A percentile compares a stretch with the other conserved stretches of the same genome.
Conservation (phyloP, 2,888 invertebrate species). For the Tipula confusa region DNA sequence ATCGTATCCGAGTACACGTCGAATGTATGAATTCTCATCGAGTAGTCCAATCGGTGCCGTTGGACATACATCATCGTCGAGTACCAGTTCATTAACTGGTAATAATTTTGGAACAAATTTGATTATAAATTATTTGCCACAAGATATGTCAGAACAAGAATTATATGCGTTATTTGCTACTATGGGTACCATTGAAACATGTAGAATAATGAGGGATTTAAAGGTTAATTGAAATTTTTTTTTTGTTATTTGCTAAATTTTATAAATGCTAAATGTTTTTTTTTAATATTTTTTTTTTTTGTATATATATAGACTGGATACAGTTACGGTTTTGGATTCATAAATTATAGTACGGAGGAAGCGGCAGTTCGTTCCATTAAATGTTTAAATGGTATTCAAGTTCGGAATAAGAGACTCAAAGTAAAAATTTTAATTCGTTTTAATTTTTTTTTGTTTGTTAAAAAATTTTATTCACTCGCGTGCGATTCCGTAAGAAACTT, state of each 20-base stretch:
- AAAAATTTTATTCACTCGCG: background rate
- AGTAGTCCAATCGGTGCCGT: conserved; percentile 44
- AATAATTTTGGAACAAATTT: conserved; percentile 65
- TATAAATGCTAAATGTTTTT: conserved; percentile 16
- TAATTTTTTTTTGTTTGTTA: background rate
- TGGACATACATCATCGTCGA: conserved; percentile 44
- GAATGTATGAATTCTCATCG: conserved; percentile 48
- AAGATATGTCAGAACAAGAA: conserved; percentile 88
- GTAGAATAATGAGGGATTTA: conserved; percentile 86
- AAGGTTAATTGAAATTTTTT: conserved; percentile 54
- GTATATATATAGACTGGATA: conserved; percentile 72
- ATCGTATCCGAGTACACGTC: conserved; percentile 48
- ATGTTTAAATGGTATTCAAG: conserved; percentile 79
- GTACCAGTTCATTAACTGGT: conserved; percentile 44
- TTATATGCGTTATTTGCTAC: conserved; percentile 83
- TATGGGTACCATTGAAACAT: conserved; percentile 84
- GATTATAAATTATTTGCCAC: conserved; percentile 93
- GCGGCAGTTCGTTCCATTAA: conserved; percentile 84
- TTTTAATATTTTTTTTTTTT: conserved; percentile 34
- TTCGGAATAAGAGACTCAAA: conserved; percentile 89
- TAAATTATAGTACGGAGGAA: conserved; percentile 80
- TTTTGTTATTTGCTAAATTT: conserved; percentile 21
- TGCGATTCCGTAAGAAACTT: background rate
- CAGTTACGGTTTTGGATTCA: conserved; percentile 95
- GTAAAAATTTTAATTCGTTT: conserved; percentile 47